Evolutionary conservation across 1,140 invertebrate species (phyloP), one percentile per base, ranked within the genome.

Genomic region (Zaprionus nigranus): DNA sequence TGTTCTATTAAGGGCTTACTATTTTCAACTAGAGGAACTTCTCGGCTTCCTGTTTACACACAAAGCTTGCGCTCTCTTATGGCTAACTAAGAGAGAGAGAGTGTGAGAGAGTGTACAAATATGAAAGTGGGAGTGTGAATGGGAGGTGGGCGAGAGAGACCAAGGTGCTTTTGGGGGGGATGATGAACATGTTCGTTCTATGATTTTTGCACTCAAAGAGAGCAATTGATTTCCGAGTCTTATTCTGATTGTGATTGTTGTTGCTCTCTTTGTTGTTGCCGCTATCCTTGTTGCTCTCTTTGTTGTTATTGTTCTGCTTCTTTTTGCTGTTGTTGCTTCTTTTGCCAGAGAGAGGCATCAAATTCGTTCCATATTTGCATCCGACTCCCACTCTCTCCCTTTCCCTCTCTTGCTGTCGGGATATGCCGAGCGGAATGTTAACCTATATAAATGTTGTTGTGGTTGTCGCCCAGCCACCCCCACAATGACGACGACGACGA

Each of bases 141-240:
- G 34, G 11, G 34, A 30, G 34, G 34, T 36, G 11, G 34, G 58
- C 53, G 57, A 56, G 58, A 15, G 15, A 54, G 6, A 9, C 28
- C 6, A 67, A 59, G 62, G 64, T 74, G 65, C 64, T 40, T 65
- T 65, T 58, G 12, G 1, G 9, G 9, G 71, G 65, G 68, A 60
- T 34, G 80, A 64, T 82, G 72, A 59, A 46, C 63, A 34, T n/a
- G 34, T 56, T 56, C 51, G 51, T 49, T 75, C 76, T 79, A 81
- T 84, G 84, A 83, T 83, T 87, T 87, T 79, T 81, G 84, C 84
- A 84, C 80, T 88, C 84, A 81, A 88, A 88, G 84, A 87, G 84
- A 87, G 84, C 84, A 72, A 88, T 81, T 84, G 84, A 88, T 88
- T 80, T 75, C 61, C 46, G 46, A 51, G 20, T 71, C 51, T 56